Evolutionary conservation across 2,888 invertebrate species (phyloP).

Genomic region (Platycnemis pennipes): DNA sequence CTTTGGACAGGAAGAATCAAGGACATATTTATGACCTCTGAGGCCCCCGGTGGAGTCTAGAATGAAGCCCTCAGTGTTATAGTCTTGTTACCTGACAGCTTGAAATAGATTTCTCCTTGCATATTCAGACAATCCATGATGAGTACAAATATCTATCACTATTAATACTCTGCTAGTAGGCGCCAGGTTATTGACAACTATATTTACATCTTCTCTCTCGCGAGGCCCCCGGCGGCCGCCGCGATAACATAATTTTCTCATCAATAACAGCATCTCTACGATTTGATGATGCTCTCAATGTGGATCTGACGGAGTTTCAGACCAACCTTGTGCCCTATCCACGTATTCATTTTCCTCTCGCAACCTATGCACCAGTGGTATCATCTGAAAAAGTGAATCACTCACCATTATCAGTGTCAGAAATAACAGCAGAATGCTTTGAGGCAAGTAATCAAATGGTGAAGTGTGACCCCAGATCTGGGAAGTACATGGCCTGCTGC

Average conservation of each 20-base stretch:
- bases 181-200: no score
- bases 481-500: conserved; percentile 95
- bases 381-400: conserved; percentile 88
- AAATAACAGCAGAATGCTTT: conserved; percentile 93
- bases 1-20: not conserved
- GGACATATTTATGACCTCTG: no score
- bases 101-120: no score
- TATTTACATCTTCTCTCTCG: no score
- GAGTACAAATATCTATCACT: no score
- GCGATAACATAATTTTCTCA: conserved; percentile 79
- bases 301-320: conserved; percentile 81
- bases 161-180: no score
- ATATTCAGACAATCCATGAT: no score
- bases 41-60: no score
- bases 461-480: conserved; percentile 90
- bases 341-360: conserved; percentile 81
- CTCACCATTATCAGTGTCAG: conserved; percentile 88
- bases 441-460: conserved; percentile 95
- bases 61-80: no score
- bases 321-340: conserved; percentile 79
- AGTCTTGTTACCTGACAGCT: no score
- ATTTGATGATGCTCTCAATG: conserved; percentile 80
- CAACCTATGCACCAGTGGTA: conserved; percentile 79
- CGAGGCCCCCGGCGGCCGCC: no score
- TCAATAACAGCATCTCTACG: conserved; percentile 80